Evolutionary conservation across 2,888 invertebrate genomes (phyloP), one percentile per base, ranked within the genome.

Genomic region (Blastobasis lacticolella): DNA sequence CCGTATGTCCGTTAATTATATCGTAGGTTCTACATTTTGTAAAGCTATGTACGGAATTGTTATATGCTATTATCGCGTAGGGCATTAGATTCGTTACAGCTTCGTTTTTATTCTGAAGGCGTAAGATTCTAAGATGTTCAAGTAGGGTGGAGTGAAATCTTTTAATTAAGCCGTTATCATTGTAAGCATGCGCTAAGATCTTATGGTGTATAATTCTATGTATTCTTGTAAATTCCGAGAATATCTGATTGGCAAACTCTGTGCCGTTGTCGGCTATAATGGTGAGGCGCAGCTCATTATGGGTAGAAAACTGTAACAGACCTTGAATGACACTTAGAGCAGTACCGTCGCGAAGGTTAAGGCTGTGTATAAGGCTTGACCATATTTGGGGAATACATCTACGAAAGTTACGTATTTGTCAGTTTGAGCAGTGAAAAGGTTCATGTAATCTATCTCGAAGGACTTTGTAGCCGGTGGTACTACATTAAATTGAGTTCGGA

Each of bases 401-500:
- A 58, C 53, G 10, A 62, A 59, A 1, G 63, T 66, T 0, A 66
- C 4, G 43, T 51, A 64, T 45, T 64, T 67, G 10, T 62, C 57
- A 5, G 6, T 49, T 10, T 63, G 47, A 1, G 48, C 50, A 0
- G 57, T 60, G 1, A 65, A 55, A 2, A 61, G 36, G 45, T 66
- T 63, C 6, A 59, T 1, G n/a, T 63, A 61, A 1, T 61, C 45
- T 23, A 58, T 47, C 41, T 64, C 59, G 37, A 63, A 62, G 0
- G 63, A 60, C 46, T 57, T 62, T 1, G 49, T 48, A 4, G 63
- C 10, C 4, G 59, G 57, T 1, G 61, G 58, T 23, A 23, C 23
- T 23, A 23, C 23, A 23, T 23, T 23, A 23, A 23, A 23, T 23
- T 23, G 23, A 23, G 23, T 1, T 23, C 23, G 23, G 23, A 23